Evolutionary conservation across 2,888 invertebrate genomes (phyloP), one percentile per base, ranked within the genome.

Genomic region (Chelonus formosanus): DNA sequence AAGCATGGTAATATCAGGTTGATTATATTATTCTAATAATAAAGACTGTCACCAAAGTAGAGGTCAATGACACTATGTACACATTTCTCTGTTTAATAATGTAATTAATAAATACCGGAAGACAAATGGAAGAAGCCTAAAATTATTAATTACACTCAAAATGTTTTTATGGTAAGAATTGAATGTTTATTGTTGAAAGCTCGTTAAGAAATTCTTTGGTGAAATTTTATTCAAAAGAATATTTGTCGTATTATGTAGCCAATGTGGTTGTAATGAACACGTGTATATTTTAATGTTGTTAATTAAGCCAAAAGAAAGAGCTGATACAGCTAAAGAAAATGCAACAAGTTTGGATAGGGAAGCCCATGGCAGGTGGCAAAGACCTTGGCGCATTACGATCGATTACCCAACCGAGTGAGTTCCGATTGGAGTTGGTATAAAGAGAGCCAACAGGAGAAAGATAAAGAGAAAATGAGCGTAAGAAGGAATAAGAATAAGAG

Each of bases 371-470:
- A 79, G 77, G 79, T 78, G 79, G 78, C 75, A 79, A 77, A 78
- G 79, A 79, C 79, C 79, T 79, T 79, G 79, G 77, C 73, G 72
- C 75, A 67, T 75, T 70, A 74, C 78, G 76, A 78, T 77, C 78
- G 77, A 78, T 79, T 78, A 77, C 74, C 78, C 76, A 78, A 78
- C 75, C 71, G 68, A 68, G 70, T 72, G 67, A 72, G 75, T 76
- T 76, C 75, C 69, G 68, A 70, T 59, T 66, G 8, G 52, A n/a
- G 44, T 7, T 36, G 10, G 35, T 44, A 52, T 40, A 53, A 20
- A 20, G 20, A 20, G 20, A 20, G 35, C 56, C 31, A 60, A 59
- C 32, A 36, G 47, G 35, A 57, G 47, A 44, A 53, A 35, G 32
- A 52, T 47, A n/a, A 48, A 55, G 56, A 34, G 63, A 67, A 20